phyloP scores from a whole-genome alignment of 2,888 invertebrate genomes.

The Drosophila austrosaltans region DNA sequence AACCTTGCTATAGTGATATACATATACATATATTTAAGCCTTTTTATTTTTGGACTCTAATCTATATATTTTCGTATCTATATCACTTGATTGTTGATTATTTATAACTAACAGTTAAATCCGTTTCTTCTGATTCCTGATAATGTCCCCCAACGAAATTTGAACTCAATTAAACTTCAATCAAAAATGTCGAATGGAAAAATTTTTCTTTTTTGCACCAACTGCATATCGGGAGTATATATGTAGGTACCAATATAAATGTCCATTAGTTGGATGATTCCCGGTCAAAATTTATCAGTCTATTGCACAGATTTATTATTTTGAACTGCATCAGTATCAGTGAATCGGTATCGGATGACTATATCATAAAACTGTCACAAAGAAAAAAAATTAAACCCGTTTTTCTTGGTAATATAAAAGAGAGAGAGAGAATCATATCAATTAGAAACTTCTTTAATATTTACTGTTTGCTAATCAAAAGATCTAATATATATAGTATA shows the following conservation, averaged over 20 bases:
- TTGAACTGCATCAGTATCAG: not conserved
- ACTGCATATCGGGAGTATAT: not conserved
- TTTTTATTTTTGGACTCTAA: slow-evolving; percentile 9
- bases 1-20: not conserved
- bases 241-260: not conserved
- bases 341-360: not conserved
- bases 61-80: not conserved
- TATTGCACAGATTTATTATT: not conserved
- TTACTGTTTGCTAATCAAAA: too few relatives aligned
- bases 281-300: not conserved
- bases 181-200: not conserved
- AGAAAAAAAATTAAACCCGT: too few relatives aligned
- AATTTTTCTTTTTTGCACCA: not conserved
- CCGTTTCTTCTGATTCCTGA: not conserved
- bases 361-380: not conserved
- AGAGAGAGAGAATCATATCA: too few relatives aligned
- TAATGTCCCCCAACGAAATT: not conserved
- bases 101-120: slow-evolving; percentile 11
- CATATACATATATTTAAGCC: not conserved
- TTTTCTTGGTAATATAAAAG: too few relatives aligned
- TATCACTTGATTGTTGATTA: slow-evolving; percentile 2
- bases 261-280: too few relatives aligned
- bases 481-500: too few relatives aligned
- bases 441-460: too few relatives aligned
- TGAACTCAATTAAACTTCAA: slow-evolving; percentile 6